Percentiles rank a stretch among this genome's conserved stretches.
Conservation (phyloP, 2,797 vertebrate genomes). For the Schizothorax lantsangensis region DNA sequence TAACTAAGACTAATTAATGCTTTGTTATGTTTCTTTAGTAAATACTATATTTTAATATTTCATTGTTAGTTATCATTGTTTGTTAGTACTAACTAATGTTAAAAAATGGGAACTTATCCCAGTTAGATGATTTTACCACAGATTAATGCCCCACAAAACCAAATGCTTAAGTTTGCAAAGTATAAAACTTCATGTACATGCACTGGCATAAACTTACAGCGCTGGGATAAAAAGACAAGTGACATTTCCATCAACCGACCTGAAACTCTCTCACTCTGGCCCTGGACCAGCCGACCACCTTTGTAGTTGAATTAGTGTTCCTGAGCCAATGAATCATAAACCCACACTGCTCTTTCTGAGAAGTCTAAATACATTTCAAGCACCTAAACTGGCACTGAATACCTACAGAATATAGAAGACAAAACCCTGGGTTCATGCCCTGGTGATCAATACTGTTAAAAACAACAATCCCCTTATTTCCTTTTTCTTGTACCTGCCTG, state of each 20-base stretch:
- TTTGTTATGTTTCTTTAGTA: not conserved
- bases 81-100: not conserved
- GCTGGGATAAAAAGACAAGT: not conserved
- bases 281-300: not conserved
- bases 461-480: slow-evolving; percentile 27
- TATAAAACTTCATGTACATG: not conserved
- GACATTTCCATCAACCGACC: not conserved
- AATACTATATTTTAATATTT: not conserved
- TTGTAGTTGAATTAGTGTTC: not conserved
- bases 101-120: not conserved
- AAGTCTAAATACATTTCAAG: not conserved
- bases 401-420: not conserved
- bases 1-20: not conserved
- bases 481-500: slow-evolving; percentile 9
- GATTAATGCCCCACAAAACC: not conserved
- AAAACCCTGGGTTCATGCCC: not conserved
- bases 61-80: not conserved
- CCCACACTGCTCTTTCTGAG: not conserved
- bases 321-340: slow-evolving; percentile 17
- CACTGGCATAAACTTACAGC: not conserved
- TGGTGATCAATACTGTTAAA: slow-evolving; percentile 20
- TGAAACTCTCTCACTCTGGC: not conserved
- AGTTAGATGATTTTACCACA: not conserved
- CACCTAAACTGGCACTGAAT: not conserved
- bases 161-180: not conserved